Percentiles rank a stretch among this genome's conserved stretches.
phyloP scores from a whole-genome alignment of 2,113 vertebrate species.

The Psammodynastes pulverulentus region DNA sequence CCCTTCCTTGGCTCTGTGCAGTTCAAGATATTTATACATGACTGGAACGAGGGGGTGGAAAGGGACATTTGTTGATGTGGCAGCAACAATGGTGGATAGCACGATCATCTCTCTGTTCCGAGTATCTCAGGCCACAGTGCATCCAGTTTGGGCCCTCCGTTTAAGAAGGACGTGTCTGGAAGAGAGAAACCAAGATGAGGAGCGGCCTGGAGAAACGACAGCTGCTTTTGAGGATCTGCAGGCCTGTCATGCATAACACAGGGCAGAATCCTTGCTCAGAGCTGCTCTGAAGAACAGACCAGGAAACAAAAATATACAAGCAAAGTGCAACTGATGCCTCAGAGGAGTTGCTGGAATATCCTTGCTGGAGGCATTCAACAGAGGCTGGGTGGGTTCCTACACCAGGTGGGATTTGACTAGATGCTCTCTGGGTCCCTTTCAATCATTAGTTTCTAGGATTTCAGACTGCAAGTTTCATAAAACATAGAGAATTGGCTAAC shows the following conservation, averaged over 20 bases:
- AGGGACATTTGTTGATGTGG: neutral
- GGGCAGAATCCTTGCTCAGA: neutral
- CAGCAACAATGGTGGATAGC: neutral
- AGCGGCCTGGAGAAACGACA: neutral
- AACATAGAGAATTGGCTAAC: neutral
- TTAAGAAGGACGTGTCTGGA: neutral
- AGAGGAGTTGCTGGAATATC: neutral
- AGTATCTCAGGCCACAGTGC: neutral
- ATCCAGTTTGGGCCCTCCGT: neutral
- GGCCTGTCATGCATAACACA: neutral
- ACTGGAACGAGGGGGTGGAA: neutral
- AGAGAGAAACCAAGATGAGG: neutral
- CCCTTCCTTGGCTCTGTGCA: neutral
- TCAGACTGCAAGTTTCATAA: neutral
- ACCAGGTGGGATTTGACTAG: neutral
- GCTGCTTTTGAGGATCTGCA: neutral
- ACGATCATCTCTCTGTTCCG: neutral
- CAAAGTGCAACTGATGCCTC: neutral
- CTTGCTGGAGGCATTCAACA: neutral
- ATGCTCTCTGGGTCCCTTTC: neutral
- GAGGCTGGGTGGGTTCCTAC: neutral
- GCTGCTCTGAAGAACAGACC: neutral
- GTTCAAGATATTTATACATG: neutral
- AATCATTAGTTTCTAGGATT: neutral
- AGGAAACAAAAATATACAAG: neutral